Evolutionary conservation across 2,888 invertebrate species (phyloP).

Genomic region (Venustoraphidia nigricollis): DNA sequence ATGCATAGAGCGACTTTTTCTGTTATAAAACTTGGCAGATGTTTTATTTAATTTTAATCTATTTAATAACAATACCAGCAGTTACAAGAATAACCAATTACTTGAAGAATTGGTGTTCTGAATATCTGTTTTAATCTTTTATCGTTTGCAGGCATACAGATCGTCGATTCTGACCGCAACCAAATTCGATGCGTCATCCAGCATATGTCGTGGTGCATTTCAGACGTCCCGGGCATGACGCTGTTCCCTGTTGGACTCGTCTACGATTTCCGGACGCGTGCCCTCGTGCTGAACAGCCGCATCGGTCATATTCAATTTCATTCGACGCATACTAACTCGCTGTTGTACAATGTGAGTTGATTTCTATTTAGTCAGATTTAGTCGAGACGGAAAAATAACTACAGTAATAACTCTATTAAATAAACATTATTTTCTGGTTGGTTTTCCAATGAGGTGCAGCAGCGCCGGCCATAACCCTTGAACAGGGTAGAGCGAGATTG

Average conservation of each 20-base stretch:
- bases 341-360: constrained; percentile 52
- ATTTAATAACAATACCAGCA: too few relatives aligned
- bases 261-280: constrained; percentile 45
- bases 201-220: constrained; percentile 45
- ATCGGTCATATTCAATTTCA: constrained; percentile 64
- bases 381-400: neutral
- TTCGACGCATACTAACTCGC: constrained; percentile 41
- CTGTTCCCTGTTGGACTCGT: constrained; percentile 39
- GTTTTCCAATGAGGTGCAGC: too few relatives aligned
- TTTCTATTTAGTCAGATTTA: neutral
- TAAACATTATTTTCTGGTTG: too few relatives aligned
- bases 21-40: too few relatives aligned
- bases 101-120: neutral
- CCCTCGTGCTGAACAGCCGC: constrained; percentile 54
- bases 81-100: too few relatives aligned
- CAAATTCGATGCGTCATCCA: constrained; percentile 40
- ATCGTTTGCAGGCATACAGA: constrained; percentile 27
- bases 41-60: too few relatives aligned
- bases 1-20: too few relatives aligned
- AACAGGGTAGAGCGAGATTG: too few relatives aligned
- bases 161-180: constrained; percentile 35
- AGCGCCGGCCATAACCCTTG: too few relatives aligned
- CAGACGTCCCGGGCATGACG: constrained; percentile 29
- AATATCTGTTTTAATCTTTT: neutral
- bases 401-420: too few relatives aligned